phyloP scores from a whole-genome alignment of 53 echinoderm and acorn worm species.

The Henricia sp. region DNA sequence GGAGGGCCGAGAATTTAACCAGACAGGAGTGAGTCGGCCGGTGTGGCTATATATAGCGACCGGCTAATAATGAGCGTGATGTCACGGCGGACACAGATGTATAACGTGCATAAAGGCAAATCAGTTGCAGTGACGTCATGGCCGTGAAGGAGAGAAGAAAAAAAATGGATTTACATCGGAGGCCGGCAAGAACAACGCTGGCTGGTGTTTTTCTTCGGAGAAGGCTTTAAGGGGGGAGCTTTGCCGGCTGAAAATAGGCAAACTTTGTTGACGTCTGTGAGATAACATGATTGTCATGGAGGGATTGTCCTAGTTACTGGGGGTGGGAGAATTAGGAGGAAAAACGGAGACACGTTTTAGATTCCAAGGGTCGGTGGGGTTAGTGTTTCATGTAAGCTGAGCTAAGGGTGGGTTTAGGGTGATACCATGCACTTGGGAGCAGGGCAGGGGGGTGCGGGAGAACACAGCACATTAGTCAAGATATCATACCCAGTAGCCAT shows the following conservation, averaged over 20 bases:
- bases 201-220: conserved; percentile 29
- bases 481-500: background rate
- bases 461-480: background rate
- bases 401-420: background rate
- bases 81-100: conserved; percentile 16
- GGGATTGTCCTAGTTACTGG: conserved; percentile 1
- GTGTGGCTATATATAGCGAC: conserved; percentile 24
- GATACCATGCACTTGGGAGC: too few species aligned
- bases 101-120: conserved; percentile 8
- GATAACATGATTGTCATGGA: background rate
- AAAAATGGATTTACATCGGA: conserved; percentile 46
- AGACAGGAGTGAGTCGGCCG: background rate
- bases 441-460: too few species aligned
- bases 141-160: background rate
- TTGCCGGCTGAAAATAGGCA: conserved; percentile 18
- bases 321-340: background rate
- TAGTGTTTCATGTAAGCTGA: background rate
- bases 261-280: conserved; percentile 1
- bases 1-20: conserved; percentile 6
- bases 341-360: background rate
- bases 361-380: background rate
- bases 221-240: background rate
- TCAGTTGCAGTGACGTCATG: conserved; percentile 27
- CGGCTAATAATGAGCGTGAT: conserved; percentile 46
- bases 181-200: conserved; percentile 3